These are phyloP conservation scores for Vulpes lagopus DNA, from an alignment of 2,113 vertebrate genomes.

Conservation along the genomic window DNA sequence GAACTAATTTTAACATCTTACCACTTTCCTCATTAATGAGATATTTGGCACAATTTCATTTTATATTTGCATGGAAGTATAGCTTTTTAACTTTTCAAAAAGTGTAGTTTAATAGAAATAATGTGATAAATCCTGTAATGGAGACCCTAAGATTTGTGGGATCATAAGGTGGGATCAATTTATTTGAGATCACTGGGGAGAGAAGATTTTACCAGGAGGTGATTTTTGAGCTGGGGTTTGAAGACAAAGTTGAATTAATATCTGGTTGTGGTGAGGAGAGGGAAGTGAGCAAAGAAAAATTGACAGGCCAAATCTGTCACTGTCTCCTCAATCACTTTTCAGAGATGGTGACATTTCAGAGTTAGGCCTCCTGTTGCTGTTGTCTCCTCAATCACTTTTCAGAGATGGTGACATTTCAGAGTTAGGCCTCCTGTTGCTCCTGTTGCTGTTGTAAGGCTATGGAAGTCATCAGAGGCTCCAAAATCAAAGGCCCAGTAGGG, in stretches of 20 bases:
- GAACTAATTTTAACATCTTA: not conserved
- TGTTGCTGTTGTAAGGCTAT: not conserved
- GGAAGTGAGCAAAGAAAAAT: not conserved
- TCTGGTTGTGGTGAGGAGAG: not conserved
- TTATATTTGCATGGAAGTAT: not conserved
- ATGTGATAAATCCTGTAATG: not conserved
- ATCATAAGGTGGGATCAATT: not conserved
- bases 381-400: not conserved
- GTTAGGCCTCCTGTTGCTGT: not conserved
- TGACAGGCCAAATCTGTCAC: not conserved
- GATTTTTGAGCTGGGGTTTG: constrained; percentile 34
- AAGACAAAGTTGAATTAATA: not conserved
- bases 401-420: not conserved
- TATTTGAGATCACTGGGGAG: not conserved
- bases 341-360: not conserved
- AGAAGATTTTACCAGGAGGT: not conserved
- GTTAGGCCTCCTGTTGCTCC: not conserved
- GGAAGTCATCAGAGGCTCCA: not conserved
- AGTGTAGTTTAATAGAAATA: not conserved
- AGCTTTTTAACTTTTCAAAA: not conserved
- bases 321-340: not conserved
- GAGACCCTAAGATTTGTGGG: not conserved
- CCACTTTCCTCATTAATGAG: not conserved
- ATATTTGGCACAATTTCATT: not conserved
- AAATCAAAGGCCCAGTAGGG: not conserved